phyloP scores from a whole-genome alignment of 2,888 invertebrate species.

The Andrena haemorrhoa region DNA sequence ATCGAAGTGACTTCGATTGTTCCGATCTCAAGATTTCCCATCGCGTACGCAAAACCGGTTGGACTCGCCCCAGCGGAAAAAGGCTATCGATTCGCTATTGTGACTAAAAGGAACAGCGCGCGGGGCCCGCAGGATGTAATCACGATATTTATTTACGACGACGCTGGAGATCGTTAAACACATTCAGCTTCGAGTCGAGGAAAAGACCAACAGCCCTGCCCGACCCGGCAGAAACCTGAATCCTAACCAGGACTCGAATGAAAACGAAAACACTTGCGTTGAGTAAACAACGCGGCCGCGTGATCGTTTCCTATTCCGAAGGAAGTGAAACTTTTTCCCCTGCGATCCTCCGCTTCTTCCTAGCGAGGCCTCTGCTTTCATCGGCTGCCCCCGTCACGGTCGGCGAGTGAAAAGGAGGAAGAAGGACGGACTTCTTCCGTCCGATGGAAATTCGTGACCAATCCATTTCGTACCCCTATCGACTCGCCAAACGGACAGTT shows the following conservation, averaged over 20 bases:
- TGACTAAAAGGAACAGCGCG: conserved; percentile 31
- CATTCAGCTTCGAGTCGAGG: not conserved
- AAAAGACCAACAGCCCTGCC: not conserved
- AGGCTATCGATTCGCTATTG: conserved; percentile 45
- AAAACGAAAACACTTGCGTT: conserved; percentile 4
- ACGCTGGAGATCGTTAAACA: conserved; percentile 1
- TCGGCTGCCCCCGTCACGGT: not conserved
- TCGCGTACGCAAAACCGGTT: conserved; percentile 42
- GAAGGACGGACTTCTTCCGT: not conserved
- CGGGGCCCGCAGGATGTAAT: conserved; percentile 13
- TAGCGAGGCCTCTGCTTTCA: not conserved
- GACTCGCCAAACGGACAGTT: not conserved
- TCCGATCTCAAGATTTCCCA: conserved; percentile 32
- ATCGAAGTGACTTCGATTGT: conserved; percentile 47
- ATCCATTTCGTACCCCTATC: conserved; percentile 26
- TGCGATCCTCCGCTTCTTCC: not conserved
- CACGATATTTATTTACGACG: conserved; percentile 38
- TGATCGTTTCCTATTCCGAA: conserved; percentile 1
- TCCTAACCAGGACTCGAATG: not conserved
- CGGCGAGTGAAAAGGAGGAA: not conserved
- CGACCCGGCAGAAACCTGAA: not conserved
- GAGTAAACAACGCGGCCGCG: not conserved
- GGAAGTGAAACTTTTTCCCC: not conserved
- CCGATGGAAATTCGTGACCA: conserved; percentile 28
- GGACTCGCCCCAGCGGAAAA: conserved; percentile 19